phyloP scores from a whole-genome alignment of 2,113 vertebrate species.

The Colinus virginianus region DNA sequence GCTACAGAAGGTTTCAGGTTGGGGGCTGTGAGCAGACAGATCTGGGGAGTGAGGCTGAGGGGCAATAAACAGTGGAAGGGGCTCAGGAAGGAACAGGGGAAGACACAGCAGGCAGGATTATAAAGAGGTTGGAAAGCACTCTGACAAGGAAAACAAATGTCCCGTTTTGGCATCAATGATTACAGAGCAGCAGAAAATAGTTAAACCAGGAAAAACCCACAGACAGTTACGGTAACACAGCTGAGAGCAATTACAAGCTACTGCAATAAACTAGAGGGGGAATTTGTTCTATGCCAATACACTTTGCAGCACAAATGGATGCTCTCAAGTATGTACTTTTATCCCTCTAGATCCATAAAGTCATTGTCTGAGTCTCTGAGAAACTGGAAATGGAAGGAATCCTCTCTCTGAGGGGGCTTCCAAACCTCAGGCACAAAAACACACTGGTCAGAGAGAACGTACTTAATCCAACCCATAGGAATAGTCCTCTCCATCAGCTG shows the following conservation, averaged over 20 bases:
- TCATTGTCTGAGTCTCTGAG: background rate
- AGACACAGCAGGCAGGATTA: background rate
- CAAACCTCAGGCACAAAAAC: background rate
- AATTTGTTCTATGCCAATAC: background rate
- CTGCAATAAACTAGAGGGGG: background rate
- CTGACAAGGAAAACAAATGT: background rate
- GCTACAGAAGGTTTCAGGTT: background rate
- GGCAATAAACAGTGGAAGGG: background rate
- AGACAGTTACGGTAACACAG: background rate
- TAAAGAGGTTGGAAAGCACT: background rate
- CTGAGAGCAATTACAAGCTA: background rate
- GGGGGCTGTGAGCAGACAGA: background rate
- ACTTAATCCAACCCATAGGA: background rate
- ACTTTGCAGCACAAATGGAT: background rate
- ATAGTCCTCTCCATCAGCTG: background rate
- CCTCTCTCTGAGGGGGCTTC: background rate
- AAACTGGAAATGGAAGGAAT: background rate
- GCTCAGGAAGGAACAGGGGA: background rate
- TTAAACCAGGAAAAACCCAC: background rate
- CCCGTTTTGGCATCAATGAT: background rate
- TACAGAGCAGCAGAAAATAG: background rate
- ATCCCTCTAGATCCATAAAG: background rate
- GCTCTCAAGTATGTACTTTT: background rate
- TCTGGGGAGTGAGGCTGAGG: background rate
- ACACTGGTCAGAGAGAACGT: background rate